Evolutionary conservation across 1,140 invertebrate species (phyloP).

Genomic region (Prorops nasuta): DNA sequence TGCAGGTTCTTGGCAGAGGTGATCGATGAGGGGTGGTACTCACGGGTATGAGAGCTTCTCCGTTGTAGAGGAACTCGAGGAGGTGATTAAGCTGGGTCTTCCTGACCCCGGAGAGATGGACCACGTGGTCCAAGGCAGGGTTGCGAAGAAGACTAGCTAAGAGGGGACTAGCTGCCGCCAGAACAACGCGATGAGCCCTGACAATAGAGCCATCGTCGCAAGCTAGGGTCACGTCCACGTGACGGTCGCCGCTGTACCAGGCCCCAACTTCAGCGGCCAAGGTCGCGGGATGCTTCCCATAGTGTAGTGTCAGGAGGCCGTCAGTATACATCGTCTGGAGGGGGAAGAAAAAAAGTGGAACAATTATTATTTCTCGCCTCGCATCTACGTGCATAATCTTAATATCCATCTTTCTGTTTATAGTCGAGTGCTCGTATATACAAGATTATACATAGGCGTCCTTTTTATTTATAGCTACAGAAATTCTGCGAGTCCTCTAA

Average conservation of each 20-base stretch:
- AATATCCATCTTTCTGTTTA: too few species aligned
- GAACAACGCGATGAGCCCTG: constrained; percentile 75
- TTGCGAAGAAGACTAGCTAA: constrained; percentile 73
- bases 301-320: constrained; percentile 80
- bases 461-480: too few species aligned
- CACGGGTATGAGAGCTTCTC: constrained; percentile 78
- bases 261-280: constrained; percentile 82
- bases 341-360: constrained; percentile 11
- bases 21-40: constrained; percentile 16
- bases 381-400: too few species aligned
- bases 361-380: background rate
- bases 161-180: constrained; percentile 79
- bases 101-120: constrained; percentile 78
- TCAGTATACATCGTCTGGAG: constrained; percentile 58
- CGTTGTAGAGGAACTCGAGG: constrained; percentile 80
- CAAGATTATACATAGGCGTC: too few species aligned
- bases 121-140: constrained; percentile 67
- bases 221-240: constrained; percentile 77
- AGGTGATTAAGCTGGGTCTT: constrained; percentile 74
- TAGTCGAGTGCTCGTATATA: too few species aligned
- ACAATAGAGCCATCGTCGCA: constrained; percentile 76
- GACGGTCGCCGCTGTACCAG: constrained; percentile 78
- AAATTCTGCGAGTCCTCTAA: too few species aligned
- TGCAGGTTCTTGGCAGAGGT: too few species aligned
- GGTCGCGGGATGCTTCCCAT: constrained; percentile 85